Percentiles rank a stretch among this genome's conserved stretches.
These are phyloP conservation scores for Leucoraja erinaceus DNA, from an alignment of 2,113 vertebrate genomes.

Conservation along the genomic window DNA sequence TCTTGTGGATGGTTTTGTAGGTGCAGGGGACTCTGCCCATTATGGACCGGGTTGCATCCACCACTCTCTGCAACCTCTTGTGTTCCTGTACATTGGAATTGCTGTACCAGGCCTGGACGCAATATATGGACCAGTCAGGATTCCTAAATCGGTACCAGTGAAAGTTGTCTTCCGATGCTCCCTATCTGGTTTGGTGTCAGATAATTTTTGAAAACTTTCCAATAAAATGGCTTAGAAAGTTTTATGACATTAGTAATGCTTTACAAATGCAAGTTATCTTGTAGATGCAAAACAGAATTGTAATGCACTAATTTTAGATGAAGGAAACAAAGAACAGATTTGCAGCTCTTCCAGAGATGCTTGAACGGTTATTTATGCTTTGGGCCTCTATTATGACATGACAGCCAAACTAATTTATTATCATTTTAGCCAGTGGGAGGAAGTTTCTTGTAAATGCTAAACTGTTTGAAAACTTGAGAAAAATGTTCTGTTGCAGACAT, in stretches of 20 bases:
- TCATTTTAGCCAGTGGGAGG: not conserved
- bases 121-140: too few relatives aligned
- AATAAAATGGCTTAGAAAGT: not conserved
- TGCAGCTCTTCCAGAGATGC: not conserved
- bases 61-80: too few relatives aligned
- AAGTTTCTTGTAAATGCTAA: not conserved
- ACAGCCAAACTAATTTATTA: not conserved
- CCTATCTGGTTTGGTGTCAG: not conserved
- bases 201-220: not conserved
- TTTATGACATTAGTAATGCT: not conserved
- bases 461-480: slow-evolving; percentile 11
- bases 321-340: not conserved
- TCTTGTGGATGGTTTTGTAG: too few relatives aligned
- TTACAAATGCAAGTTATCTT: not conserved
- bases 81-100: too few relatives aligned
- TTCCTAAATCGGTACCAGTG: too few relatives aligned
- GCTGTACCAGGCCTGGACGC: too few relatives aligned
- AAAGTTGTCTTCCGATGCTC: too few relatives aligned
- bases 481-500: not conserved
- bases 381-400: not conserved
- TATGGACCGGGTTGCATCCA: too few relatives aligned
- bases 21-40: too few relatives aligned
- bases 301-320: not conserved
- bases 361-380: slow-evolving; percentile 6
- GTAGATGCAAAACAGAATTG: not conserved